These are phyloP conservation scores for Aplysia californica DNA, from an alignment of 1,140 invertebrate genomes.

Conservation along the genomic window DNA sequence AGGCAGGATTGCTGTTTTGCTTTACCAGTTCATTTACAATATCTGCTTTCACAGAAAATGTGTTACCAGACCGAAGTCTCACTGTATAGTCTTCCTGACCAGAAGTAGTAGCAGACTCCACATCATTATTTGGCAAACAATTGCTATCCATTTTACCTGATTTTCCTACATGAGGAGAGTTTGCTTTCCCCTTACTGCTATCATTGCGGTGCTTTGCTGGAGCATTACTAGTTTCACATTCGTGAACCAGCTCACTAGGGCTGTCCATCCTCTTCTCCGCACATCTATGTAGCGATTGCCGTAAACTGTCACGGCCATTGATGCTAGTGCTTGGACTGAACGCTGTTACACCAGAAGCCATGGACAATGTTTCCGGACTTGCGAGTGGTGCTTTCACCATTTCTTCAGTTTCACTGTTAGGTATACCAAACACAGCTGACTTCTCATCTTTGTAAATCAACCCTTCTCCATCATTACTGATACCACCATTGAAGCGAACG, in stretches of 20 bases:
- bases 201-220: too few relatives aligned
- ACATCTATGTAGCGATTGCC: slow-evolving; percentile 38
- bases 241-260: slow-evolving; percentile 22
- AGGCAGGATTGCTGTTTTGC: background rate
- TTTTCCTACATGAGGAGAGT: background rate
- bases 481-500: slow-evolving; percentile 6
- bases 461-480: background rate
- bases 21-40: slow-evolving; percentile 23
- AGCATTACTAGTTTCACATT: too few relatives aligned
- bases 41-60: slow-evolving; percentile 15
- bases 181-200: too few relatives aligned
- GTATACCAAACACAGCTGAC: background rate
- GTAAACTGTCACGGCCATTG: slow-evolving; percentile 32
- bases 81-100: slow-evolving; percentile 4
- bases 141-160: background rate
- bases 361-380: slow-evolving; percentile 86
- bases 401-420: slow-evolving; percentile 22
- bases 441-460: slow-evolving; percentile 10
- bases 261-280: slow-evolving; percentile 16
- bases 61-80: slow-evolving; percentile 12
- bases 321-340: slow-evolving; percentile 34
- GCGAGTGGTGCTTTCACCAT: slow-evolving; percentile 78
- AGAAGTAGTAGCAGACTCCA: background rate
- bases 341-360: slow-evolving; percentile 74
- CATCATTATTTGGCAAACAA: background rate